A percentile compares a stretch with the other conserved stretches of the same genome.
Evolutionary conservation across 2,888 invertebrate species (phyloP).

Genomic region (Cyclophora punctaria): DNA sequence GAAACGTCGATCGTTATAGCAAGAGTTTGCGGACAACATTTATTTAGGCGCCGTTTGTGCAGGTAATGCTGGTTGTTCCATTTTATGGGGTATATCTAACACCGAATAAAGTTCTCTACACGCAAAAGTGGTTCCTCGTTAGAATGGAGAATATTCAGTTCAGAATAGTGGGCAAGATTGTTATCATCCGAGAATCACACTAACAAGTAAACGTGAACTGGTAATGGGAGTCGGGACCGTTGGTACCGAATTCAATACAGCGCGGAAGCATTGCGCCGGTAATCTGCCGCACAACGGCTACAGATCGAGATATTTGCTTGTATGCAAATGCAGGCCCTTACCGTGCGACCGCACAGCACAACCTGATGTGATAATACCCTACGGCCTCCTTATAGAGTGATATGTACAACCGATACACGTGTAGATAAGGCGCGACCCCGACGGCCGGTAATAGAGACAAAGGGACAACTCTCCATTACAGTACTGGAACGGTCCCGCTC

Average conservation of each 20-base stretch:
- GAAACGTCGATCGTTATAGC: too few relatives aligned
- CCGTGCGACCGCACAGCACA: conserved; percentile 56
- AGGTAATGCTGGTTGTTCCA: not conserved
- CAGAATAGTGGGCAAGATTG: conserved; percentile 39
- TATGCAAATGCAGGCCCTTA: conserved; percentile 68
- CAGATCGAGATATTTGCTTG: conserved; percentile 69
- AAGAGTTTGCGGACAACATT: conserved; percentile 10
- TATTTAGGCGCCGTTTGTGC: conserved; percentile 10
- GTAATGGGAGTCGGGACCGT: conserved; percentile 53
- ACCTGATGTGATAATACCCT: conserved; percentile 69
- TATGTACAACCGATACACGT: conserved; percentile 63
- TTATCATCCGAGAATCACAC: conserved; percentile 64
- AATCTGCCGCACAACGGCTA: conserved; percentile 54
- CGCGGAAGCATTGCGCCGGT: conserved; percentile 60
- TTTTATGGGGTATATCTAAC: not conserved
- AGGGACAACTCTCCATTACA: conserved; percentile 49
- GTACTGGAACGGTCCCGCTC: conserved; percentile 24
- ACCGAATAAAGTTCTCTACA: conserved; percentile 8
- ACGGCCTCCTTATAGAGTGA: conserved; percentile 66
- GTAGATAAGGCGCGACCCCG: conserved; percentile 58
- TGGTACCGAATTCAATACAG: conserved; percentile 65
- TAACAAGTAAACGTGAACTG: conserved; percentile 61
- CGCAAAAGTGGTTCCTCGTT: conserved; percentile 12
- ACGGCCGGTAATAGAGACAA: conserved; percentile 62
- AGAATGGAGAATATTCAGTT: conserved; percentile 19